Base-by-base conservation (phyloP, 1,140 invertebrate species). In the Ruditapes philippinarum region DNA sequence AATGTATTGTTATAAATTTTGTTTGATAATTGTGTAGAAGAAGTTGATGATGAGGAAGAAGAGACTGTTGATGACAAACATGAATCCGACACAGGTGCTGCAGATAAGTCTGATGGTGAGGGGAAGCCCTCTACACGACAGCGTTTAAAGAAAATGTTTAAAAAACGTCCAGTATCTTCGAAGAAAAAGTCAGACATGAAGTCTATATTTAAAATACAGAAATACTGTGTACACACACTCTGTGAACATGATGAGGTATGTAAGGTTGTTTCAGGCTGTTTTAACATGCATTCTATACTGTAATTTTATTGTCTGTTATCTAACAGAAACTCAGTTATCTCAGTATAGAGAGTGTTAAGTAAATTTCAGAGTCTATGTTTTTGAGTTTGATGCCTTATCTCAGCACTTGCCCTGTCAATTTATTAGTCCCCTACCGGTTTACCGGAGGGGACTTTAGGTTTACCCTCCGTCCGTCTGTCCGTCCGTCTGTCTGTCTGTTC, bases 221-320 rank as follows among this genome's bases (percentile, higher is more conserved):
- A 40, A 60, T 93, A 88, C 65, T 92, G 91, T 89, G 91, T 93
- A 36, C 88, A 91, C 70, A 81, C 92, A 0, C 89, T 95, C 0
- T 95, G 94, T 92, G 94, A 95, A 90, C 91, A 94, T 90, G 94
- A 94, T 51, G 92, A 95, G 91, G 93, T 94, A 42, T 80, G 86
- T 82, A 65, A 51, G 19, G 19, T 49, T 49, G 45, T 49, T 11
- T 49, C 19, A 49, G 7, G 7, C 19, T 49, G 19, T 11, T 49
- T 11, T 49, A 11, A 11, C 9, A 49, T 7, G 9, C 19, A 19
- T 49, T 7, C 19, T 28, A 25, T 33, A 5, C n/a, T 33, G 12
- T 33, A 11, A 36, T 36, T 80, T 33, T 22, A 36, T 70, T 42
- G 31, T 19, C 0, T 54, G 62, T 49, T 62, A 12, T 7, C 25